Evolutionary conservation across 2,113 vertebrate species (phyloP).

Genomic region (Centropristis striata): DNA sequence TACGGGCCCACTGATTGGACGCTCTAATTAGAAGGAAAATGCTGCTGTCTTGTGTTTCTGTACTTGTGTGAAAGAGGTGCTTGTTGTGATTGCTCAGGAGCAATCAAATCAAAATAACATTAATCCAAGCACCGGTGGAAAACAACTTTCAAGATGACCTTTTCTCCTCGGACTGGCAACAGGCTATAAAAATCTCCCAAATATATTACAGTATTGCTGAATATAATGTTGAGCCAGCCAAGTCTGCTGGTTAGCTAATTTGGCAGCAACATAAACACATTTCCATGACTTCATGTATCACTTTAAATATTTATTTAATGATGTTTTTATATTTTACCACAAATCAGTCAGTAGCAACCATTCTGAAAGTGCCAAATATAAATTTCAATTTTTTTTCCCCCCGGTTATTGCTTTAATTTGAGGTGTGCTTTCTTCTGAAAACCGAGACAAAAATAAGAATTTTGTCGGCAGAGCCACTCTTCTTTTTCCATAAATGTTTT

Average conservation of each 20-base stretch:
- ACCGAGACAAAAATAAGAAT: background rate
- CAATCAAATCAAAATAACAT: slow-evolving; percentile 25
- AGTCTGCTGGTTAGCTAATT: slow-evolving; percentile 13
- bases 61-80: background rate
- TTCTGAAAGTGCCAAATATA: slow-evolving; percentile 1
- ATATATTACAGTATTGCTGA: slow-evolving; percentile 20
- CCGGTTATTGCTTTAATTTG: background rate
- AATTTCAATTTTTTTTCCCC: background rate
- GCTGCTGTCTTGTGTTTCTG: background rate
- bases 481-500: background rate
- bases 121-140: background rate
- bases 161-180: background rate
- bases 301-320: background rate
- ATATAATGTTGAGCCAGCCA: background rate
- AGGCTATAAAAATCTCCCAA: background rate
- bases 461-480: no score
- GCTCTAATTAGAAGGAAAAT: background rate
- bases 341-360: background rate
- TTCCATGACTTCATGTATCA: background rate
- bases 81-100: slow-evolving; percentile 12
- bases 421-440: background rate
- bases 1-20: slow-evolving; percentile 11
- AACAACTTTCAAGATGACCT: background rate
- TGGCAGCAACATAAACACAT: slow-evolving; percentile 12
- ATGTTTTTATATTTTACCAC: no score